Conservation (phyloP, 2,113 vertebrate species). For the Syngnathus typhle region DNA sequence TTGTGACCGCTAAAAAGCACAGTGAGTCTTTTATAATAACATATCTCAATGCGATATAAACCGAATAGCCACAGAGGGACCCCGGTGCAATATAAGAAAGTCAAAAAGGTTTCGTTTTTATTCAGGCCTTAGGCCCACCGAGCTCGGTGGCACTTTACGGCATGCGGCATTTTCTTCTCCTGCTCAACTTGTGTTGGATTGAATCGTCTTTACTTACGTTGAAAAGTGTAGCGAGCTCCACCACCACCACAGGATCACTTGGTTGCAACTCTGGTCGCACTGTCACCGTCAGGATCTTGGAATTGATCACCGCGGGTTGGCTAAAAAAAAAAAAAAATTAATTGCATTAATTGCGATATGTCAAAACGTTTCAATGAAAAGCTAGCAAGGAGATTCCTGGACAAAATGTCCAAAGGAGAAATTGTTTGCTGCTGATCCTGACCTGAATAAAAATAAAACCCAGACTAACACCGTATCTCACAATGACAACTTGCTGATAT, state of each 20-base stretch:
- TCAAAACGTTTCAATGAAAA: neutral
- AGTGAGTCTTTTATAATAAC: constrained; percentile 49
- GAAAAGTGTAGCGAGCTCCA: constrained; percentile 87
- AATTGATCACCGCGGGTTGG: constrained; percentile 82
- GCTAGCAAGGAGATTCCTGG: neutral
- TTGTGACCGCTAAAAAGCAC: constrained; percentile 34
- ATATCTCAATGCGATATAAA: constrained; percentile 51
- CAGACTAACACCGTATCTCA: constrained; percentile 37
- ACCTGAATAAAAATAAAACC: constrained; percentile 52
- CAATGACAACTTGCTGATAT: constrained; percentile 34
- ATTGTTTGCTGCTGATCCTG: constrained; percentile 3
- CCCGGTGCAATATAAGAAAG: constrained; percentile 20
- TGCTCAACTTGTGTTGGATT: constrained; percentile 27
- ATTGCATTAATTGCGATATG: too few species aligned
- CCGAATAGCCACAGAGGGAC: constrained; percentile 45
- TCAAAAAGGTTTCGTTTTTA: constrained; percentile 50
- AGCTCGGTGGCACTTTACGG: constrained; percentile 45
- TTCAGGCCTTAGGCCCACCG: constrained; percentile 19
- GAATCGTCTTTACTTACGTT: constrained; percentile 76
- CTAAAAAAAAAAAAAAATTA: constrained; percentile 49
- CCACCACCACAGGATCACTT: constrained; percentile 83
- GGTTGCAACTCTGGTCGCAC: constrained; percentile 84
- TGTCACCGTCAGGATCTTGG: constrained; percentile 89
- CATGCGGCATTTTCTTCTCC: constrained; percentile 44
- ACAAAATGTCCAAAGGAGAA: neutral